phyloP scores from a whole-genome alignment of 1,140 invertebrate species.

The Drosophila sp. region DNA sequence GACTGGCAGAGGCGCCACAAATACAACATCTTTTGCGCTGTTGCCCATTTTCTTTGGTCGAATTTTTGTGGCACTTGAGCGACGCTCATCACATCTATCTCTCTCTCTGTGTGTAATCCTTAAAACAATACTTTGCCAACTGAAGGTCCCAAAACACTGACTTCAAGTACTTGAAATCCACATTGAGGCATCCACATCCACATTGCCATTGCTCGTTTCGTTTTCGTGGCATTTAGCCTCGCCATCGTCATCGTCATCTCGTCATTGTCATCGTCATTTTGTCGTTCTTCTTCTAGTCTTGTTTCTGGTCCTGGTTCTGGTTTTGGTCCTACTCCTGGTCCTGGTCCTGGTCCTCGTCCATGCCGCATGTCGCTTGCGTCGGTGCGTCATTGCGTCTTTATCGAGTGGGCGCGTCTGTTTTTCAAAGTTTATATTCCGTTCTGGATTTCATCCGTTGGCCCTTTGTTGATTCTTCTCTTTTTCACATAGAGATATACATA shows the following conservation, averaged over 20 bases:
- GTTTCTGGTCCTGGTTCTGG: conserved; percentile 1
- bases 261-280: too few relatives aligned
- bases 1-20: conserved; percentile 26
- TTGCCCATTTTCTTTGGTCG: conserved; percentile 66
- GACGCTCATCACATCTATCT: conserved; percentile 14
- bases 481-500: conserved; percentile 4
- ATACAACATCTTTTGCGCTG: conserved; percentile 41
- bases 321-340: background rate
- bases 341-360: conserved; percentile 1
- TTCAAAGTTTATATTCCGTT: conserved; percentile 31
- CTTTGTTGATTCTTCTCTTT: conserved; percentile 27
- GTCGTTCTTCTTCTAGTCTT: too few relatives aligned
- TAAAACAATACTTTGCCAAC: conserved; percentile 73
- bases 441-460: conserved; percentile 33
- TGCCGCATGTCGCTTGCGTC: background rate
- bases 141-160: conserved; percentile 59
- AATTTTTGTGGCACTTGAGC: conserved; percentile 53
- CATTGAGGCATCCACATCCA: background rate
- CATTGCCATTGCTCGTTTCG: conserved; percentile 31
- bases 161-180: conserved; percentile 21
- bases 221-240: conserved; percentile 40
- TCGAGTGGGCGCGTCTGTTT: conserved; percentile 45
- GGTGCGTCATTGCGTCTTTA: conserved; percentile 10
- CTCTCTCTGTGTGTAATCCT: conserved; percentile 39
- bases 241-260: background rate